These are phyloP conservation scores for Erpetoichthys calabaricus DNA, from an alignment of 2,797 vertebrate species.

Conservation along the genomic window DNA sequence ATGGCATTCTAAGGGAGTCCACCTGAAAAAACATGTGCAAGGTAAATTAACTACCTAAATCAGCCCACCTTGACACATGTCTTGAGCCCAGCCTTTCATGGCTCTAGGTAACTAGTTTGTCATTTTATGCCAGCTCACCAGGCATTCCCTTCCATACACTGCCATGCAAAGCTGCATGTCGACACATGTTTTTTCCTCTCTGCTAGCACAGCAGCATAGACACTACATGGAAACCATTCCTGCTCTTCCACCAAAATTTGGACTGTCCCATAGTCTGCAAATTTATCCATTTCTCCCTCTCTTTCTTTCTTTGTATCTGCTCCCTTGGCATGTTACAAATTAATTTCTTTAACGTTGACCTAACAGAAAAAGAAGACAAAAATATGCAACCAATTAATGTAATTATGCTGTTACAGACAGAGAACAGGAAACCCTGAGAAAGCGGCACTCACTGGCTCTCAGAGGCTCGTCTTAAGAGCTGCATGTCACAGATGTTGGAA, in stretches of 20 bases:
- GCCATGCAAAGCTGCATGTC: too few relatives aligned
- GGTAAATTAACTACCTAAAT: too few relatives aligned
- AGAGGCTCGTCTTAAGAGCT: background rate
- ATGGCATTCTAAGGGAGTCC: too few relatives aligned
- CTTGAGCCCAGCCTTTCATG: too few relatives aligned
- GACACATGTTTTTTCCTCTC: too few relatives aligned
- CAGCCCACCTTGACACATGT: too few relatives aligned
- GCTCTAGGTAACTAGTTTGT: too few relatives aligned
- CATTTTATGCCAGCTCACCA: too few relatives aligned
- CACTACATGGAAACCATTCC: too few relatives aligned
- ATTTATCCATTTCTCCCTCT: background rate
- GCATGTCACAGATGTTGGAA: background rate
- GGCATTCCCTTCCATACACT: too few relatives aligned
- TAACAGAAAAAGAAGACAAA: slow-evolving; percentile 14
- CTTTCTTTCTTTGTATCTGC: slow-evolving; percentile 2
- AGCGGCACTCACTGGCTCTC: background rate
- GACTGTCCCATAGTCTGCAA: background rate
- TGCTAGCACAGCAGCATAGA: too few relatives aligned
- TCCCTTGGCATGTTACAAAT: background rate
- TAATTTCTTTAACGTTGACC: background rate
- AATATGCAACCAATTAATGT: slow-evolving; percentile 68
- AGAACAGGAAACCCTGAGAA: slow-evolving; percentile 45
- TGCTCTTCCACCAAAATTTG: slow-evolving; percentile 13
- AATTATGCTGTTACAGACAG: slow-evolving; percentile 61
- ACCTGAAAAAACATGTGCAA: too few relatives aligned